Percentiles rank a stretch among this genome's conserved stretches.
phyloP scores from a whole-genome alignment of 2,888 invertebrate genomes.

The Brenthis hecate region DNA sequence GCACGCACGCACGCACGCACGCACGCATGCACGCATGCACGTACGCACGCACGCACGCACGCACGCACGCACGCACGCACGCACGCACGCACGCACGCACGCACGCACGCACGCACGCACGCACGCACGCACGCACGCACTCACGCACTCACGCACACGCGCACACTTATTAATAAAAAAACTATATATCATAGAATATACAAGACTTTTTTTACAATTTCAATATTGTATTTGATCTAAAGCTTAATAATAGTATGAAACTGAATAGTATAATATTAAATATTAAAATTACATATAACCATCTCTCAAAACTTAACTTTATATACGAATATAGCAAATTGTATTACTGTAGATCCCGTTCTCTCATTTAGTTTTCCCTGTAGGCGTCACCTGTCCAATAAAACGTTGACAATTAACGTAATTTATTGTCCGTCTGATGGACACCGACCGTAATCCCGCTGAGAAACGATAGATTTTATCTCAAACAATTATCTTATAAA shows the following conservation, averaged over 20 bases:
- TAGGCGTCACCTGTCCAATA: slow-evolving; percentile 60
- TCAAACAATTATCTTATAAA: slow-evolving; percentile 24
- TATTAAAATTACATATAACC: not conserved
- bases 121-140: too few relatives aligned
- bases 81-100: too few relatives aligned
- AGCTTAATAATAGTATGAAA: not conserved
- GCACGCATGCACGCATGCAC: too few relatives aligned
- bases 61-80: too few relatives aligned
- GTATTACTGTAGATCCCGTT: slow-evolving; percentile 27
- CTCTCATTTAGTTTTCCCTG: slow-evolving; percentile 44
- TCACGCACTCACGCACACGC: too few relatives aligned
- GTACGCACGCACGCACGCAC: too few relatives aligned
- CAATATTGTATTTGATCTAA: not conserved
- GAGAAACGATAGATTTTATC: slow-evolving; percentile 32
- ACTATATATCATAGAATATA: too few relatives aligned
- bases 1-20: too few relatives aligned
- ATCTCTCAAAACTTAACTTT: slow-evolving; percentile 10
- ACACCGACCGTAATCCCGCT: slow-evolving; percentile 45
- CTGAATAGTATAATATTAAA: not conserved
- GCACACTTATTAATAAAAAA: too few relatives aligned
- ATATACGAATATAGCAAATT: slow-evolving; percentile 19
- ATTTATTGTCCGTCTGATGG: slow-evolving; percentile 59
- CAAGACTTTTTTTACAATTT: too few relatives aligned
- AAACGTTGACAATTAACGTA: slow-evolving; percentile 60
- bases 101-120: too few relatives aligned